Base-by-base conservation (phyloP, 2,888 invertebrate species). In the Lypha dubia region DNA sequence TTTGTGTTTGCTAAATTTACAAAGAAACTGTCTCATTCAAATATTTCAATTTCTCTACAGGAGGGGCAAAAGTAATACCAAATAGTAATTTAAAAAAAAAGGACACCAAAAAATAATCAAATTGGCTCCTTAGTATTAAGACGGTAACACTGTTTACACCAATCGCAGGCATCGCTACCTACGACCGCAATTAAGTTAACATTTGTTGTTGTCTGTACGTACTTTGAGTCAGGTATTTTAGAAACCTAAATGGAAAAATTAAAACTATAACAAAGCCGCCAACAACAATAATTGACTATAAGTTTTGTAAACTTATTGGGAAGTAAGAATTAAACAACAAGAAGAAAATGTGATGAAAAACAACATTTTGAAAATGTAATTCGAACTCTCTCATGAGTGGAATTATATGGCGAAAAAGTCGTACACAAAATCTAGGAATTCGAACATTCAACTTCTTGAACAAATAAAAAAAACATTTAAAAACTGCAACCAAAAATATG, bases 271-370 rank as follows among this genome's bases (percentile, higher is more conserved):
- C 35, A 76, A 24, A 28, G 63, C 32, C 38, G 63, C 32, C 35
- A 62, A 75, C 49, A 62, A 62, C 28, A 51, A 70, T 15, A 68
- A 67, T 51, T 58, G 58, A 80, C 75, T 76, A 35, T 32, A 63
- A 68, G 68, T 80, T 80, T n/a, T 67, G 56, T 67, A 73, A 80
- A 76, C 32, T 76, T 80, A 77, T 80, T 84, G 84, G 80, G 84
- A 84, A 84, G 76, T 56, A 76, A 84, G 84, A 84, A 84, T 73
- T 77, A 73, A 81, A 73, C 22, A 84, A 71, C 71, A 80, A 80
- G 84, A 73, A 44, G 80, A 80, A 62, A 68, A 70, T 56, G 28
- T 38, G 17, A 71, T 58, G 46, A 49, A 74, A 74, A 67, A 70
- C 32, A 60, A 51, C 49, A 51, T 22, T 28, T 11, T 38, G 68